Conservation (phyloP, 2,888 invertebrate genomes). For the Muscina levida region DNA sequence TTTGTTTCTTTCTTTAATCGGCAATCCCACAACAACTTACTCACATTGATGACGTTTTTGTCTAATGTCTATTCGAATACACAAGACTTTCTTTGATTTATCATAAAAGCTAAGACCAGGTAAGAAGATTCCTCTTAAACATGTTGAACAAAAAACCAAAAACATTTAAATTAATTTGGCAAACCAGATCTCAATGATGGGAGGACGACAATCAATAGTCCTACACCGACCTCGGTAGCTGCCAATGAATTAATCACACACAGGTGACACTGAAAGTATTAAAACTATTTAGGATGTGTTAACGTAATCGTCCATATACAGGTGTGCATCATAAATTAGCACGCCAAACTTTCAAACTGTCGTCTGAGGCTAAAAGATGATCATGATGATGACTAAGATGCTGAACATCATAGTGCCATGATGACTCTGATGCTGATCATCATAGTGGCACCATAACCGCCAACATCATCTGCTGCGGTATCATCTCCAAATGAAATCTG, state of each 20-base stretch:
- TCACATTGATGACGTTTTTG: not conserved
- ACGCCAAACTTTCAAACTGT: constrained; percentile 60
- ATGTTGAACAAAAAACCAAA: no score
- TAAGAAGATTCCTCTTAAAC: not conserved
- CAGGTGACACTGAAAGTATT: constrained; percentile 40
- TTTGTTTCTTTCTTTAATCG: not conserved
- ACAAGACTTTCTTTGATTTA: constrained; percentile 7
- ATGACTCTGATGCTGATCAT: not conserved
- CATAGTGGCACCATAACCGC: not conserved
- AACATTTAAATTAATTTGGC: constrained; percentile 8
- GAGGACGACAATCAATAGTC: constrained; percentile 37
- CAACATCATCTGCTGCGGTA: not conserved
- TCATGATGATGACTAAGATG: constrained; percentile 2
- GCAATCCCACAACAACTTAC: constrained; percentile 17
- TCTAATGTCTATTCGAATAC: constrained; percentile 12
- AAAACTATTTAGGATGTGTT: constrained; percentile 52
- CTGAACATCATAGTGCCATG: not conserved
- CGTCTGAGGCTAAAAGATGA: not conserved
- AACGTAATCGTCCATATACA: constrained; percentile 63
- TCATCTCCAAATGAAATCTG: constrained; percentile 44
- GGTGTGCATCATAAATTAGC: constrained; percentile 76
- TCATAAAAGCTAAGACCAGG: not conserved
- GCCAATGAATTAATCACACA: constrained; percentile 20
- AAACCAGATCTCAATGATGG: constrained; percentile 17
- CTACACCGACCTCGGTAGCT: constrained; percentile 42